Base-by-base conservation (phyloP, 92 coral and sea anemone species). In the Palythoa caribaeorum region DNA sequence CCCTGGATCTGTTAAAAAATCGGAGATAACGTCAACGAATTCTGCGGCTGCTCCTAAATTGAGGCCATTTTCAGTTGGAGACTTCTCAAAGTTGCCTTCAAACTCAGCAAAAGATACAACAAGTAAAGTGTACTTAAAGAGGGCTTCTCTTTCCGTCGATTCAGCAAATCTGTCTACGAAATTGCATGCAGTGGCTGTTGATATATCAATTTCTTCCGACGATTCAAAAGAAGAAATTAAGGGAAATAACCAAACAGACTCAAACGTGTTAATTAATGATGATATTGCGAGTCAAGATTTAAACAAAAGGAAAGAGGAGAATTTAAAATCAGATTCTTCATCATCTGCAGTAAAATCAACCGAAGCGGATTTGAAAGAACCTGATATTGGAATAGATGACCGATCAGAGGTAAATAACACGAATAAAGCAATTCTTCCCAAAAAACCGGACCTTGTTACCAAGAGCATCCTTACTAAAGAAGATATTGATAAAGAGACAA, bases 111-210 rank as follows among this genome's bases (percentile, higher is more conserved):
- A 77, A 77, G 66, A 77, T 3, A 5, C 71, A 52, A 14, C 40
- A 20, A 47, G 60, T 53, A 65, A 81, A 48, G 21, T 37, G 38
- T 53, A 36, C 21, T 68, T 63, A 47, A 81, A 81, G 59, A 65
- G 36, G 39, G 86, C 63, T 40, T 65, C 85, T 10, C 73, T 80
- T 62, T 80, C 85, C 39, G 75, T 60, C 28, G 70, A 80, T 50
- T 70, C 59, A 6, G 15, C 47, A 66, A 48, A 13, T 47, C 62
- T 81, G 71, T 60, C 86, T 20, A 28, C 44, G n/a, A 81, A 81
- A 35, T 52, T 81, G 14, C 86, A 81, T 47, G 28, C 86, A 47
- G 86, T 81, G 55, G 75, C 59, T 63, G 86, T 81, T 65, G 86
- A 81, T 21, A 81, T 81, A 44, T 10, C 53, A 2, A 66, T 77